These are phyloP conservation scores for Naja naja DNA, from an alignment of 2,113 vertebrate genomes.

Conservation along the genomic window DNA sequence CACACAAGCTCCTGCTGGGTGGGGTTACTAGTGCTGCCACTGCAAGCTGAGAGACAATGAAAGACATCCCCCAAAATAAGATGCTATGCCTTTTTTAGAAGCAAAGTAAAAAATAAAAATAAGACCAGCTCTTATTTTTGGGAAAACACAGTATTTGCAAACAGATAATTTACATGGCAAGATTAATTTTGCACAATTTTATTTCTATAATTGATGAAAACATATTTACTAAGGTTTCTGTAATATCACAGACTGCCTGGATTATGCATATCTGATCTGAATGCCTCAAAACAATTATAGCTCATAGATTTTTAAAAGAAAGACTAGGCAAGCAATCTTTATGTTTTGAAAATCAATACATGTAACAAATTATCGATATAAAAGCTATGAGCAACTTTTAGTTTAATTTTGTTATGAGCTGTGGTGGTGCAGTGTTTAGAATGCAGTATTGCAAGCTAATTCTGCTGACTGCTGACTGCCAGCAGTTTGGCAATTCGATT, in stretches of 20 bases:
- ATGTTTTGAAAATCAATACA: not conserved
- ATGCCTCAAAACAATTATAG: conserved; percentile 51
- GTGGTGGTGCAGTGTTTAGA: too few species aligned
- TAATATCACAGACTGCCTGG: conserved; percentile 35
- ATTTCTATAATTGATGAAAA: conserved; percentile 54
- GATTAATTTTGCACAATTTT: conserved; percentile 48
- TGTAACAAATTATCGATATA: not conserved
- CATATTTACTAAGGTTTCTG: conserved; percentile 10
- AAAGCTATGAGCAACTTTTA: not conserved
- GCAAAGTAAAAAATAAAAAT: too few species aligned
- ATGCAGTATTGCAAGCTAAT: too few species aligned
- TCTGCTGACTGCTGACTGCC: too few species aligned
- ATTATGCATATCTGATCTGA: conserved; percentile 39
- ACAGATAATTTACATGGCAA: conserved; percentile 42
- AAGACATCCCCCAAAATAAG: too few species aligned
- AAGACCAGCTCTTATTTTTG: too few species aligned
- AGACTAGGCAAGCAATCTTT: not conserved
- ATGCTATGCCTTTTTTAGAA: too few species aligned
- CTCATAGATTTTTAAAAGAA: conserved; percentile 27
- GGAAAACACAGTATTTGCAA: conserved; percentile 27
- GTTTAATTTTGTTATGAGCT: too few species aligned
- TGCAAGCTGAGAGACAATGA: too few species aligned
- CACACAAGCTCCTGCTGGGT: too few species aligned
- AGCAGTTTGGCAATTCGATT: too few species aligned
- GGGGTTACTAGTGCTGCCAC: too few species aligned